Evolutionary conservation across 1,140 invertebrate species (phyloP).

Genomic region (Zaprionus inermis): DNA sequence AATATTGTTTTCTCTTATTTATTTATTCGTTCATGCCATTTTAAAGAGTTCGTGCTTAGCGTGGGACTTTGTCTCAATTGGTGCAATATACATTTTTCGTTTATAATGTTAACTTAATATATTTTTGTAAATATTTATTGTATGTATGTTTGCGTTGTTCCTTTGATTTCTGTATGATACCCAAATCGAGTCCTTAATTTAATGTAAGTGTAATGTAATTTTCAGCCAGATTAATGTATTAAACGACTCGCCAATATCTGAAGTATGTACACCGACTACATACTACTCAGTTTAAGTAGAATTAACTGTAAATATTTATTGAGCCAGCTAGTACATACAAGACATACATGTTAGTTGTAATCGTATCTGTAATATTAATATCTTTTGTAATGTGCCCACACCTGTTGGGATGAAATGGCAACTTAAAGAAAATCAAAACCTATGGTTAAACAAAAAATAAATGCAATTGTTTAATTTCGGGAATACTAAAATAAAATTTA

Average conservation of each 20-base stretch:
- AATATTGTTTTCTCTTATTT: conserved; percentile 11
- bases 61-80: conserved; percentile 5
- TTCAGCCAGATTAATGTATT: not conserved
- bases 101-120: conserved; percentile 11
- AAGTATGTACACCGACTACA: not conserved
- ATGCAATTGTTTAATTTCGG: conserved; percentile 54
- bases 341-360: conserved; percentile 17
- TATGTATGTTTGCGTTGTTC: not conserved
- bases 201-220: not conserved
- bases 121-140: conserved; percentile 12
- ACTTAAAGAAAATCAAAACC: conserved; percentile 36
- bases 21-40: conserved; percentile 5
- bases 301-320: conserved; percentile 37
- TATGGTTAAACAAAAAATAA: conserved; percentile 46
- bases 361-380: conserved; percentile 23
- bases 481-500: conserved; percentile 44
- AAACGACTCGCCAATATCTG: conserved; percentile 22
- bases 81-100: conserved; percentile 7
- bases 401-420: conserved; percentile 42
- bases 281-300: conserved; percentile 21
- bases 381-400: conserved; percentile 28
- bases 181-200: not conserved
- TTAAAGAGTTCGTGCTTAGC: not conserved
- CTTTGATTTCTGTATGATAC: not conserved
- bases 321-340: not conserved